Base-by-base conservation (phyloP, 1,140 invertebrate species). In the Drosophila willistoni region DNA sequence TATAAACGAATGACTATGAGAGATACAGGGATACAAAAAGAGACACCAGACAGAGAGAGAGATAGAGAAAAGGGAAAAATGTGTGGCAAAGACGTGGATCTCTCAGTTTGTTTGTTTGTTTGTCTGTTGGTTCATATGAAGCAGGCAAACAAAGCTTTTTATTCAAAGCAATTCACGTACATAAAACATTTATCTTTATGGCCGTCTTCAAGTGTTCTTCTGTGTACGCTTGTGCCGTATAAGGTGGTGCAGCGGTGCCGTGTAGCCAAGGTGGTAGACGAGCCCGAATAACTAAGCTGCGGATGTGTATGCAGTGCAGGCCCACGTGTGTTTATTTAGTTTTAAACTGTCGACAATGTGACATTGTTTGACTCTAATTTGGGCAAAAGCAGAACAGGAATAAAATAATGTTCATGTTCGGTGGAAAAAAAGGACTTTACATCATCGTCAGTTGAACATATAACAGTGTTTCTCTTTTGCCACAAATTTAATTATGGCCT, bases 161-260 rank as follows among this genome's bases (percentile, higher is more conserved):
- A 89, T 84, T 89, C 84, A 84, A 84, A 83, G 73, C 84, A 89
- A 89, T 89, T 84, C 84, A 89, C 84, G 84, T 89, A 83, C 82
- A 84, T 89, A 84, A 89, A 89, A 89, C 84, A 89, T 89, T 89
- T 89, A 89, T 89, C 84, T 89, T 89, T 90, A 89, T 84, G 84
- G 71, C 80, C 84, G 73, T 78, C 84, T 89, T 89, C 77, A 89
- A 89, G 77, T 87, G 77, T 84, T 71, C 62, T 56, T 66, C 41
- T 62, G 59, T 68, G 59, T 78, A 41, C 59, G 72, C 68, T 64
- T 64, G 56, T 22, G 22, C 13, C 17, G 36, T 12, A 13, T 12
- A 12, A 25, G 41, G 61, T 14, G 19, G 17, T 25, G 22, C 22
- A 25, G 22, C 22, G 22, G 22, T 2, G 22, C 22, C 22, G 22